Percentiles rank a stretch among this genome's conserved stretches.
phyloP scores from a whole-genome alignment of 2,888 invertebrate genomes.

The Teleiodes luculella region DNA sequence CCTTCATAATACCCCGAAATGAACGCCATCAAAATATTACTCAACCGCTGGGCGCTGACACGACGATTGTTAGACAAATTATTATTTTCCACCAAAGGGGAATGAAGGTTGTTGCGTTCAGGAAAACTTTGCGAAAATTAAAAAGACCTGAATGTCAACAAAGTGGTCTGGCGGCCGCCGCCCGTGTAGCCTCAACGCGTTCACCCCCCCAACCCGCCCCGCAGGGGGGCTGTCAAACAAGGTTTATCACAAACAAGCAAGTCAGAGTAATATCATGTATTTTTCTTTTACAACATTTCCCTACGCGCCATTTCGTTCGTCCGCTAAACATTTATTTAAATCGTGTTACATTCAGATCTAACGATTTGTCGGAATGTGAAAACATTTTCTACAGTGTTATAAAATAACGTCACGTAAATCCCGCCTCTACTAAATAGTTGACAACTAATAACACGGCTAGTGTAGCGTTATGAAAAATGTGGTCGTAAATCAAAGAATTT shows the following conservation, averaged over 20 bases:
- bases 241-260: slow-evolving; percentile 62
- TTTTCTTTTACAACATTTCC: slow-evolving; percentile 58
- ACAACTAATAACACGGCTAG: neutral
- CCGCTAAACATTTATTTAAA: slow-evolving; percentile 25
- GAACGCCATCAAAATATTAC: slow-evolving; percentile 55
- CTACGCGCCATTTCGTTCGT: slow-evolving; percentile 43
- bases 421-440: slow-evolving; percentile 1
- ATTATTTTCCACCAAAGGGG: slow-evolving; percentile 23
- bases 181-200: slow-evolving; percentile 27
- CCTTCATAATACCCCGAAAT: slow-evolving; percentile 60
- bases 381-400: slow-evolving; percentile 27
- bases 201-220: slow-evolving; percentile 28
- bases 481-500: neutral
- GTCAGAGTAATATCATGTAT: slow-evolving; percentile 62
- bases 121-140: slow-evolving; percentile 46
- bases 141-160: slow-evolving; percentile 57
- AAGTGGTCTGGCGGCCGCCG: slow-evolving; percentile 44
- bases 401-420: slow-evolving; percentile 9
- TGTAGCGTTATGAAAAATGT: neutral
- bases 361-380: slow-evolving; percentile 39
- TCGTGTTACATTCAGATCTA: slow-evolving; percentile 1
- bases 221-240: slow-evolving; percentile 61
- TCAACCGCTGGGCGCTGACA: slow-evolving; percentile 20
- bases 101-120: slow-evolving; percentile 21
- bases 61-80: slow-evolving; percentile 36